These are phyloP conservation scores for Tineola bisselliella DNA, from an alignment of 2,888 invertebrate species.

Conservation along the genomic window DNA sequence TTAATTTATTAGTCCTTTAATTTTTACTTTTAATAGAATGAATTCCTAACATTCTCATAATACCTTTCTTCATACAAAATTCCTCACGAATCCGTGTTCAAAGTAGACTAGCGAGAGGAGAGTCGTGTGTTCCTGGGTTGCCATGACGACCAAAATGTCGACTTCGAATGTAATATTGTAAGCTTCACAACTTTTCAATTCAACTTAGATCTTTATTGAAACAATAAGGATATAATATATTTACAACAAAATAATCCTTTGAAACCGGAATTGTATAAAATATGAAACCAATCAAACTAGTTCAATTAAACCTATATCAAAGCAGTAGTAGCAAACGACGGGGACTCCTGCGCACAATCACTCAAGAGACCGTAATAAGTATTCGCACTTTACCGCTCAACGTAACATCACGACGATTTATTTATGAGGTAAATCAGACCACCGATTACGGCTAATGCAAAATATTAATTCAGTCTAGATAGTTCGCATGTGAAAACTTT, in stretches of 20 bases:
- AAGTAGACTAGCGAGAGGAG: neutral
- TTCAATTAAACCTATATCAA: neutral
- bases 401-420: conserved; percentile 20
- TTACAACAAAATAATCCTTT: too few relatives aligned
- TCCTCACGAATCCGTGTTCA: conserved; percentile 9
- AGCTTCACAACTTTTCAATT: neutral
- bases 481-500: too few relatives aligned
- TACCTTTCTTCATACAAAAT: neutral
- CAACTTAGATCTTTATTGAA: too few relatives aligned
- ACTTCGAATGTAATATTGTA: conserved; percentile 6
- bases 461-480: conserved; percentile 33
- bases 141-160: conserved; percentile 46
- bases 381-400: conserved; percentile 19
- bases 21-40: too few relatives aligned
- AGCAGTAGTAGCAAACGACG: neutral
- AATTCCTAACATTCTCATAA: too few relatives aligned
- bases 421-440: conserved; percentile 19
- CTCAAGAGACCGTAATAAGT: conserved; percentile 15
- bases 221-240: too few relatives aligned
- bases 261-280: too few relatives aligned
- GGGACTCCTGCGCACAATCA: conserved; percentile 16
- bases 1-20: too few relatives aligned
- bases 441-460: conserved; percentile 36
- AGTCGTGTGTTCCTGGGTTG: conserved; percentile 34
- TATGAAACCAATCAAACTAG: neutral